Evolutionary conservation across 2,888 invertebrate species (phyloP).

Genomic region (Allophyes oxyacanthae): DNA sequence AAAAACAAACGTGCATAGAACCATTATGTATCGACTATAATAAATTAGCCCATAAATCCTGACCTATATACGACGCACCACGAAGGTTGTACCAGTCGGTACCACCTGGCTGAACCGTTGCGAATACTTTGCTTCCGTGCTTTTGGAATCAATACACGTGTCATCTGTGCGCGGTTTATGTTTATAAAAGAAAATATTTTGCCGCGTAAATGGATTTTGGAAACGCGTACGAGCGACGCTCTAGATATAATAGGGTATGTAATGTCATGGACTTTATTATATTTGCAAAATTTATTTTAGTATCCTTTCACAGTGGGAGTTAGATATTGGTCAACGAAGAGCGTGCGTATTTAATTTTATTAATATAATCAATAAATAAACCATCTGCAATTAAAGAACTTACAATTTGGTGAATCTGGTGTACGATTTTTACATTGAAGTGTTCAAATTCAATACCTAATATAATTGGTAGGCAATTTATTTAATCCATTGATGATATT

Average conservation of each 20-base stretch:
- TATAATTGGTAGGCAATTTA: no score
- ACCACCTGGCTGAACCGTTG: slow-evolving; percentile 61
- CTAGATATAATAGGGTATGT: slow-evolving; percentile 91
- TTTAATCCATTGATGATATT: no score
- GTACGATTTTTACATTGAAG: no score
- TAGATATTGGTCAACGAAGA: no score
- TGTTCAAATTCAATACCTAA: no score
- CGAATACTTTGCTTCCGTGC: slow-evolving; percentile 66
- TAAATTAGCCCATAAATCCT: slow-evolving; percentile 64
- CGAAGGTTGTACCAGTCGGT: slow-evolving; percentile 69
- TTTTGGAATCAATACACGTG: slow-evolving; percentile 75
- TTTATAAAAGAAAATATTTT: slow-evolving; percentile 29
- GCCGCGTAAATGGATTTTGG: slow-evolving; percentile 86
- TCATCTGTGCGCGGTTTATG: slow-evolving; percentile 33
- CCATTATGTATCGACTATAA: slow-evolving; percentile 21
- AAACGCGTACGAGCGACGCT: slow-evolving; percentile 87
- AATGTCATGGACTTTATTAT: no score
- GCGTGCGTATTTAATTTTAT: no score
- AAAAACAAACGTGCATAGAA: slow-evolving; percentile 23
- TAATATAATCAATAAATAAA: no score
- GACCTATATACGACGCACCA: slow-evolving; percentile 71
- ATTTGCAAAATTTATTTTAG: slow-evolving; percentile 22
- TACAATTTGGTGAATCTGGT: no score
- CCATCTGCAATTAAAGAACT: no score
- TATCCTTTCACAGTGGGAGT: not conserved